Percentiles rank a stretch among this genome's conserved stretches.
phyloP scores from a whole-genome alignment of 2,113 vertebrate genomes.

The Lutjanus erythropterus region DNA sequence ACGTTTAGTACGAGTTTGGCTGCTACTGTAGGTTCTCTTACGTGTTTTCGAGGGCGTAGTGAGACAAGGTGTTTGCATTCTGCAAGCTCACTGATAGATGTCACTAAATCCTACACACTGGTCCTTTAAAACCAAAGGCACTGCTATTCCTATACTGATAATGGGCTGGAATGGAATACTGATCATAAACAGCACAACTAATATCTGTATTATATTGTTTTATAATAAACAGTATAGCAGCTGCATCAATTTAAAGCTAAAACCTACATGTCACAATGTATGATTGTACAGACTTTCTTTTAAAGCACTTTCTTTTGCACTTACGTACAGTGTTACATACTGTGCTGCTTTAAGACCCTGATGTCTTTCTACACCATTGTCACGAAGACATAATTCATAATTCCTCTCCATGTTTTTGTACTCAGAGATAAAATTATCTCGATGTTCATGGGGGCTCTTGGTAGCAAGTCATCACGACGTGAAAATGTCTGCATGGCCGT shows the following conservation, averaged over 20 bases:
- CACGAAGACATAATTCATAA: not conserved
- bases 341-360: not conserved
- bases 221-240: not conserved
- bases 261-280: not conserved
- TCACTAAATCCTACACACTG: no score
- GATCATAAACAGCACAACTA: not conserved
- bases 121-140: no score
- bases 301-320: not conserved
- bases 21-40: no score
- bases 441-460: constrained; percentile 15
- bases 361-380: not conserved
- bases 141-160: no score
- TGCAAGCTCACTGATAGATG: no score
- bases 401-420: not conserved
- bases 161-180: no score
- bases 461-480: constrained; percentile 21
- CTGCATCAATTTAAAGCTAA: not conserved
- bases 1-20: no score
- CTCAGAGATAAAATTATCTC: constrained; percentile 5
- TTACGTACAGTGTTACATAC: not conserved
- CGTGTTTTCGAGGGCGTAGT: no score
- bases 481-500: constrained; percentile 35
- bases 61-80: no score
- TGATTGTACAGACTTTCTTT: not conserved
- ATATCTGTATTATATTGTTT: not conserved